Conservation (phyloP, 2,888 invertebrate genomes). For the Agrotis puta region DNA sequence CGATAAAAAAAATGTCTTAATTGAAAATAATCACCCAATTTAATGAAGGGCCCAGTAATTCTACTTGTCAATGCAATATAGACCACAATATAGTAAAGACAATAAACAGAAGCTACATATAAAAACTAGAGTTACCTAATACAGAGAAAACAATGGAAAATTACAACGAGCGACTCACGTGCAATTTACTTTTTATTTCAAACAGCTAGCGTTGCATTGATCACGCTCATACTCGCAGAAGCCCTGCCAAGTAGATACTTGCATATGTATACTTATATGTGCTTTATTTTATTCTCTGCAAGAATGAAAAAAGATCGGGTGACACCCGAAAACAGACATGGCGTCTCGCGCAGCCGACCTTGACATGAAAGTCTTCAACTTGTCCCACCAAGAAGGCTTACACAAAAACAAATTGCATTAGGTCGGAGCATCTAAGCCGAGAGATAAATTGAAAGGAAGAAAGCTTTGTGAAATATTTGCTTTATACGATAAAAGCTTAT, state of each 20-base stretch:
- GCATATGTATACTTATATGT: neutral
- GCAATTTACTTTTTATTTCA: constrained; percentile 9
- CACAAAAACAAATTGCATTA: constrained; percentile 42
- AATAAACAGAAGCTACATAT: too few species aligned
- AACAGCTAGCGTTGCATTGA: constrained; percentile 8
- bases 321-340: constrained; percentile 43
- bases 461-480: neutral
- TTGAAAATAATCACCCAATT: neutral
- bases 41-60: neutral
- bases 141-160: too few species aligned
- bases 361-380: constrained; percentile 33
- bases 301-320: constrained; percentile 13
- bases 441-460: constrained; percentile 12
- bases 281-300: constrained; percentile 2
- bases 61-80: too few species aligned
- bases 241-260: constrained; percentile 1
- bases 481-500: constrained; percentile 5
- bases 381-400: constrained; percentile 21
- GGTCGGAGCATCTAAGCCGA: constrained; percentile 6
- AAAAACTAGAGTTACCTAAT: too few species aligned
- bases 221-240: neutral
- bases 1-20: too few species aligned
- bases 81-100: too few species aligned
- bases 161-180: neutral
- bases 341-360: constrained; percentile 43